Conservation (phyloP, 1,140 invertebrate species). For the Hesperophylax magnus region DNA sequence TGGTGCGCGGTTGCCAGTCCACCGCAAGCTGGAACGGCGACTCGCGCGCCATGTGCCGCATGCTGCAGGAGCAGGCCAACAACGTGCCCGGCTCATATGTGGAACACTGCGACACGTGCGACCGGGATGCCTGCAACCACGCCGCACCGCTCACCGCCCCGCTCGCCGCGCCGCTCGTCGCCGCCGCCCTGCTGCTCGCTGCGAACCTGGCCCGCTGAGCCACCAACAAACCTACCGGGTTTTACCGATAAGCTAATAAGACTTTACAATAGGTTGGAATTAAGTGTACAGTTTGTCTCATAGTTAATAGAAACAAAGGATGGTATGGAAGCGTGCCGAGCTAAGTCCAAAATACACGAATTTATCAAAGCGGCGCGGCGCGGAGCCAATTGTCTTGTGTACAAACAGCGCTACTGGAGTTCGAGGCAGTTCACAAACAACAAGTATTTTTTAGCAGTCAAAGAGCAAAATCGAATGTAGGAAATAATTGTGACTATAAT, state of each 20-base stretch:
- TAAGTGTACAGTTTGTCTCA: no score
- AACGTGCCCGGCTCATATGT: slow-evolving; percentile 30
- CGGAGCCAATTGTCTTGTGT: no score
- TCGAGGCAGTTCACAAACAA: no score
- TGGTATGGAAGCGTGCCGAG: no score
- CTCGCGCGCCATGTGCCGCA: slow-evolving; percentile 35
- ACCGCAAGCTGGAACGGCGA: slow-evolving; percentile 14
- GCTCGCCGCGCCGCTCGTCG: neutral
- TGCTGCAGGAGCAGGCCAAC: slow-evolving; percentile 42
- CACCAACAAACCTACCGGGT: neutral
- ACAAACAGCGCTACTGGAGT: no score
- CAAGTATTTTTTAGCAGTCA: no score
- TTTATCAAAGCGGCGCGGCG: no score
- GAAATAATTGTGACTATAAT: no score
- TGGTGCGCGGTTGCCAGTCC: slow-evolving; percentile 49
- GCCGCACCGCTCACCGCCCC: neutral
- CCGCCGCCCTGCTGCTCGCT: slow-evolving; percentile 26
- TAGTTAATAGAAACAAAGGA: no score
- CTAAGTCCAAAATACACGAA: no score
- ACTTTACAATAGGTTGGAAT: no score
- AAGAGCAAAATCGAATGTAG: no score
- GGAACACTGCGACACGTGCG: slow-evolving; percentile 50
- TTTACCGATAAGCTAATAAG: neutral
- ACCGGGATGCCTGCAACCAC: slow-evolving; percentile 46
- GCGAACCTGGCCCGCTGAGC: neutral